Evolutionary conservation across 2,113 vertebrate species (phyloP).

Genomic region (Phalacrocorax pelagicus): DNA sequence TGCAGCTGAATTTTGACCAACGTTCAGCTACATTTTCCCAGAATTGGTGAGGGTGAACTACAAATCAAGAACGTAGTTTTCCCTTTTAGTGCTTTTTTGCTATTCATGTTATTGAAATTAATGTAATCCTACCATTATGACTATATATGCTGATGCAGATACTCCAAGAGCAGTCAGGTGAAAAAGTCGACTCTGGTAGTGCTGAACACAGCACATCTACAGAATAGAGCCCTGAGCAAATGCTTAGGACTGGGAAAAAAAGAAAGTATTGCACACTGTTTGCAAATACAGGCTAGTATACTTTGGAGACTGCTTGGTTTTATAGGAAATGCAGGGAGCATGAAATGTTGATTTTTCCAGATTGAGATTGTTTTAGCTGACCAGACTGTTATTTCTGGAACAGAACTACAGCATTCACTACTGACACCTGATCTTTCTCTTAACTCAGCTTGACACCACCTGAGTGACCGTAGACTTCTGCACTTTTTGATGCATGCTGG

Average conservation of each 20-base stretch:
- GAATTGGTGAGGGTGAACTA: background rate
- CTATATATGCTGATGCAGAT: background rate
- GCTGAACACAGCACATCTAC: background rate
- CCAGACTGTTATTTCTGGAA: background rate
- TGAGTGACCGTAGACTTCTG: background rate
- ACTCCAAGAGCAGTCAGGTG: background rate
- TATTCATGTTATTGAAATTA: background rate
- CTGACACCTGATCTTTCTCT: background rate
- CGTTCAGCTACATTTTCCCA: background rate
- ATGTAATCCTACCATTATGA: background rate
- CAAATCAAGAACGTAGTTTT: background rate
- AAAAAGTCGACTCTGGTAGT: background rate
- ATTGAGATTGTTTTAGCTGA: background rate
- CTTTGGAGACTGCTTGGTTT: background rate
- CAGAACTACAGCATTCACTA: background rate
- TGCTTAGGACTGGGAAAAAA: background rate
- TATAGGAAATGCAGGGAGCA: background rate
- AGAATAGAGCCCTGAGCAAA: background rate
- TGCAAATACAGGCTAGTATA: background rate
- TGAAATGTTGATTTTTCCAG: background rate
- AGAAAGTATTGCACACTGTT: background rate
- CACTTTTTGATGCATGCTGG: background rate
- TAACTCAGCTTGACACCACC: background rate
- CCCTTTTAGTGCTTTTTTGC: background rate
- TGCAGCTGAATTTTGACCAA: background rate